phyloP scores from a whole-genome alignment of 2,888 invertebrate genomes.

The Apotomis turbidana region DNA sequence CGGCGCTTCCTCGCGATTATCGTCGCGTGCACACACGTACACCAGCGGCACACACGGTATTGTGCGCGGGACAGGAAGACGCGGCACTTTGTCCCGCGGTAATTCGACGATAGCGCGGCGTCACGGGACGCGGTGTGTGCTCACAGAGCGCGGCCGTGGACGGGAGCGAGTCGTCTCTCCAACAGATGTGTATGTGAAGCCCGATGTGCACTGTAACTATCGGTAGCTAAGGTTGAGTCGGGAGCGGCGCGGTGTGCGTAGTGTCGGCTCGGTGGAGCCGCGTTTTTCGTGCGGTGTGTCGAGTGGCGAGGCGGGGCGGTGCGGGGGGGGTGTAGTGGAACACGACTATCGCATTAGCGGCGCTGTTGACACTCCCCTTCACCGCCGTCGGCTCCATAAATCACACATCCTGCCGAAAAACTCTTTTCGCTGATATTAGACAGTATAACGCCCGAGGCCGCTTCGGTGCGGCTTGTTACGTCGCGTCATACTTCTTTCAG shows the following conservation, averaged over 20 bases:
- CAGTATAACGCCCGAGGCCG: constrained; percentile 5
- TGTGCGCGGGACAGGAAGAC: constrained; percentile 5
- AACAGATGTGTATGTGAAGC: background rate
- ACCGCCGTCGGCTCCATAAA: constrained; percentile 32
- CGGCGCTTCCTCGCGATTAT: constrained; percentile 24
- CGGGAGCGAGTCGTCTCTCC: too few relatives aligned
- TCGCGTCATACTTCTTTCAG: background rate
- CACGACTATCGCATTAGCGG: constrained; percentile 40
- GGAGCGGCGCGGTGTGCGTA: constrained; percentile 11
- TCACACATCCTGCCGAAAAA: constrained; percentile 36
- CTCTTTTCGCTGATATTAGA: constrained; percentile 34
- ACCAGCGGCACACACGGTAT: background rate
- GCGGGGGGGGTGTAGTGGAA: constrained; percentile 18
- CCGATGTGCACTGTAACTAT: background rate
- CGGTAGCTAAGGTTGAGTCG: background rate
- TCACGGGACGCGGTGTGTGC: background rate
- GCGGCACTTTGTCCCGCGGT: constrained; percentile 7
- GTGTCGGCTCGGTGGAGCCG: background rate
- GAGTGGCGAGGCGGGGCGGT: constrained; percentile 3
- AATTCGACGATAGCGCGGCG: constrained; percentile 9
- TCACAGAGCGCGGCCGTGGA: too few relatives aligned
- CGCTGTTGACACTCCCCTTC: constrained; percentile 38
- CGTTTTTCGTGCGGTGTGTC: constrained; percentile 23
- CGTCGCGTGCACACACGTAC: background rate
- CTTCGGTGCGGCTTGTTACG: background rate